These are phyloP conservation scores for Saguinus midas DNA, from an alignment of 2,113 vertebrate genomes.

Conservation along the genomic window DNA sequence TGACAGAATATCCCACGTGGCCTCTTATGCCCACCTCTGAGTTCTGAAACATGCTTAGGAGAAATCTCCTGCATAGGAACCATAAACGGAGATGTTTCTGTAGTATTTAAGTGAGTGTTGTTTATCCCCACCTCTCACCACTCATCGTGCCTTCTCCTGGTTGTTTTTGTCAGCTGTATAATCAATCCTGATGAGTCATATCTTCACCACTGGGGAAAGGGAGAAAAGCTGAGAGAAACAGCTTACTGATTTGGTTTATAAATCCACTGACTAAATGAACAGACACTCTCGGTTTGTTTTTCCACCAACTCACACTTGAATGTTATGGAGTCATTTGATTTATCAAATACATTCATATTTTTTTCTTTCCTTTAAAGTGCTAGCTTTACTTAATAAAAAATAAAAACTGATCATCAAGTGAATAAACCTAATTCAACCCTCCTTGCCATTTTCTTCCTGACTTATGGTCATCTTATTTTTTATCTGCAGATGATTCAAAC, in stretches of 20 bases:
- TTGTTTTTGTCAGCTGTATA: slow-evolving; percentile 46
- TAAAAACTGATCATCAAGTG: background rate
- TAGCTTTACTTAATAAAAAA: slow-evolving; percentile 15
- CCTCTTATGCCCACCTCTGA: background rate
- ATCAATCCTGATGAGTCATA: slow-evolving; percentile 53
- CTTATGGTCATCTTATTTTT: slow-evolving; percentile 1
- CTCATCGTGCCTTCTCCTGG: slow-evolving; percentile 26
- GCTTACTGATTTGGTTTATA: slow-evolving; percentile 25
- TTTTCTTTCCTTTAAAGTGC: background rate
- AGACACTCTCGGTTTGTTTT: slow-evolving; percentile 43
- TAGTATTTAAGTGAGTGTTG: background rate
- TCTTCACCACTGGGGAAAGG: slow-evolving; percentile 48
- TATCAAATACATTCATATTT: background rate
- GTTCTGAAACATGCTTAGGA: background rate
- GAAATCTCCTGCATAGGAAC: background rate
- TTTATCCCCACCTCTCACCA: background rate
- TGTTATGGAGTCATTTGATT: background rate
- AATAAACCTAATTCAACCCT: background rate
- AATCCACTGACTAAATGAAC: slow-evolving; percentile 41
- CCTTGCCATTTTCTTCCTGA: background rate
- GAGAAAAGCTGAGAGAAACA: slow-evolving; percentile 29
- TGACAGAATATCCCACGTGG: background rate
- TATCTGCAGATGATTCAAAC: background rate
- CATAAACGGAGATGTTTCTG: background rate
- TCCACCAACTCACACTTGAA: background rate